Evolutionary conservation across 2,113 vertebrate species (phyloP), one percentile per base, ranked within the genome.

Genomic region (Alethe diademata): DNA sequence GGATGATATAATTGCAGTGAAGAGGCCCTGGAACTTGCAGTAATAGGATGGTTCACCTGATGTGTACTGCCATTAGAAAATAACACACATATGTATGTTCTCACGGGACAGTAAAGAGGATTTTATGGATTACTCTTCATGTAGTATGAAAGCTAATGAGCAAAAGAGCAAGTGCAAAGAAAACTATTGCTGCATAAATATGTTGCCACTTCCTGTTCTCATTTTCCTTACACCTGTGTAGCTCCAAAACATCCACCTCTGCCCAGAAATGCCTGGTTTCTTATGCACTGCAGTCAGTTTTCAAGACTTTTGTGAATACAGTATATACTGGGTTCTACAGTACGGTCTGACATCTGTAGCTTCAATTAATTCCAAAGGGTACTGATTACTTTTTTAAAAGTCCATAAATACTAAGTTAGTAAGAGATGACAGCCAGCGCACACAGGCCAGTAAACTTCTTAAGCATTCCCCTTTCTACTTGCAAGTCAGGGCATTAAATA

Each of bases 111-210:
- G 88, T 93, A 96, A 97, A 97, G 93, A 97, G 96, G 96, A 96
- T 98, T 97, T 97, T 97, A 97, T 97, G 96, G 95, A 97, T 97
- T 97, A 91, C 84, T 71, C 82, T 97, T 94, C 79, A 95, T 93
- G 94, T 80, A 79, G 88, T 67, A 78, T 91, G 96, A 97, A 98
- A 97, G 95, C 97, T 98, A 98, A 98, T 97, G 95, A 98, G 94
- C 66, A 78, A 62, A 93, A 93, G 92, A 97, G 84, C 89, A 96
- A 96, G 91, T 58, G 78, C 8, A 66, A 87, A 93, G 80, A 65
- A 87, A 95, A 56, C 45, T 22, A 54, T n/a, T 94, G 91, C 90
- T 88, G 87, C 64, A 19, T 94, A 97, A 92, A 86, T 50, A 11
- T 33, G 40, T 47, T 74, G 50, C 71, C 62, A 26, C 92, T 84